Conservation (phyloP, 1,140 invertebrate genomes). For the Polypedilum pembai region DNA sequence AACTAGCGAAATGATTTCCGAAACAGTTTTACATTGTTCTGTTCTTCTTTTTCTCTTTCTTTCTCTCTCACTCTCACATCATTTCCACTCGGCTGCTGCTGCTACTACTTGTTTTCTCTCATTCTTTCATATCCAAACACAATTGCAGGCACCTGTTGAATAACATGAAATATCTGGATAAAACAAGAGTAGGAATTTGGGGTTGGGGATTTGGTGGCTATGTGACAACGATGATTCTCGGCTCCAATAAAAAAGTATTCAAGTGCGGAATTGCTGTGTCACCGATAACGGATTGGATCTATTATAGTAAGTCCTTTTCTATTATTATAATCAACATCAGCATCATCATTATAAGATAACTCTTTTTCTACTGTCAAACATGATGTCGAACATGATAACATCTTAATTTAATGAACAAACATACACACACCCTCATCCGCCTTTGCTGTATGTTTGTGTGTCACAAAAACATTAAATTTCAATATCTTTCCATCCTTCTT, state of each 20-base stretch:
- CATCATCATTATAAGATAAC: too few species aligned
- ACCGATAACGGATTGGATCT: constrained; percentile 89
- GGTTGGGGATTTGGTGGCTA: constrained; percentile 97
- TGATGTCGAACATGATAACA: constrained; percentile 21
- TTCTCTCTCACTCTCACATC: not conserved
- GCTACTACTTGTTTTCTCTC: not conserved
- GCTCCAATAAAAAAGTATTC: constrained; percentile 74
- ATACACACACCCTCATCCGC: not conserved
- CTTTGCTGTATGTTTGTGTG: constrained; percentile 10
- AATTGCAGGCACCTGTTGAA: constrained; percentile 63
- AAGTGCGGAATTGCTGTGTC: constrained; percentile 89
- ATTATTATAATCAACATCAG: not conserved
- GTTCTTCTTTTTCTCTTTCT: not conserved
- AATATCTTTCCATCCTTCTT: not conserved
- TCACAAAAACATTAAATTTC: not conserved
- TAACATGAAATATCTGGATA: constrained; percentile 75
- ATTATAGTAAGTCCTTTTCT: constrained; percentile 71
- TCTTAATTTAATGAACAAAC: constrained; percentile 15
- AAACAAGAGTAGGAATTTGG: constrained; percentile 81
- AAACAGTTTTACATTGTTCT: constrained; percentile 2
- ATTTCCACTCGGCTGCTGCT: not conserved
- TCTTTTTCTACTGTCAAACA: not conserved
- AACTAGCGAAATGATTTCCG: constrained; percentile 4
- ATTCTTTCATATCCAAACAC: not conserved
- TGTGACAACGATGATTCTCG: constrained; percentile 80